A percentile compares a stretch with the other conserved stretches of the same genome.
Evolutionary conservation across 2,797 vertebrate species (phyloP).

Genomic region (Cyclura pinguis): DNA sequence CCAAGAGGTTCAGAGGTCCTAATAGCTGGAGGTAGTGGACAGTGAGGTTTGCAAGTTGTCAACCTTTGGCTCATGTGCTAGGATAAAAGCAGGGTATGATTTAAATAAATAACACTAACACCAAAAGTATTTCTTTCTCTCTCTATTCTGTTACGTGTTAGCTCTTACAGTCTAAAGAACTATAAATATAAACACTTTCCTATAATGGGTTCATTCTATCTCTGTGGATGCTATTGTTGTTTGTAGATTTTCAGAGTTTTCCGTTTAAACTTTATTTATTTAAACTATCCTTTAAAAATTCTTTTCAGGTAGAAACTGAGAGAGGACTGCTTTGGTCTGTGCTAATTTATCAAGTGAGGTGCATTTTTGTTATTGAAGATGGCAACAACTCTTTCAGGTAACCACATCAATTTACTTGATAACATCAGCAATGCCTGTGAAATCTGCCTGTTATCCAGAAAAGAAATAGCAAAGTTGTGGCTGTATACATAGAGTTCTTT

Average conservation of each 20-base stretch:
- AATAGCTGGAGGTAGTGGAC: no score
- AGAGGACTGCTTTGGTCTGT: conserved; percentile 1
- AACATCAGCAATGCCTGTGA: not conserved
- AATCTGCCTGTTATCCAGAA: not conserved
- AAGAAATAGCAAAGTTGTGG: not conserved
- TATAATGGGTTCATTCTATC: not conserved
- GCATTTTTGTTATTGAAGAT: conserved; percentile 51
- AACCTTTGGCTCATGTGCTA: no score
- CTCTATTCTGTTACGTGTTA: not conserved
- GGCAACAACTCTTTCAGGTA: conserved; percentile 70
- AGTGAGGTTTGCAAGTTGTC: no score
- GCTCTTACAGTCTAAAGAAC: not conserved
- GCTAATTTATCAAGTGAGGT: not conserved
- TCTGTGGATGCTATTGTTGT: not conserved
- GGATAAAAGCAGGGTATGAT: no score
- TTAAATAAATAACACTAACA: no score
- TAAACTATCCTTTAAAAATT: not conserved
- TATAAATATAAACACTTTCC: not conserved
- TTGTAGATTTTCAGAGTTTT: not conserved
- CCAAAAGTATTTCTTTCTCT: no score
- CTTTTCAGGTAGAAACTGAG: conserved; percentile 5
- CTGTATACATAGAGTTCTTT: not conserved
- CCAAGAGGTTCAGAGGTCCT: not conserved
- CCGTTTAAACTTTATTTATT: not conserved
- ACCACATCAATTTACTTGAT: conserved; percentile 9